Conservation (phyloP, 2,113 vertebrate genomes). For the Bubo blakistoni region DNA sequence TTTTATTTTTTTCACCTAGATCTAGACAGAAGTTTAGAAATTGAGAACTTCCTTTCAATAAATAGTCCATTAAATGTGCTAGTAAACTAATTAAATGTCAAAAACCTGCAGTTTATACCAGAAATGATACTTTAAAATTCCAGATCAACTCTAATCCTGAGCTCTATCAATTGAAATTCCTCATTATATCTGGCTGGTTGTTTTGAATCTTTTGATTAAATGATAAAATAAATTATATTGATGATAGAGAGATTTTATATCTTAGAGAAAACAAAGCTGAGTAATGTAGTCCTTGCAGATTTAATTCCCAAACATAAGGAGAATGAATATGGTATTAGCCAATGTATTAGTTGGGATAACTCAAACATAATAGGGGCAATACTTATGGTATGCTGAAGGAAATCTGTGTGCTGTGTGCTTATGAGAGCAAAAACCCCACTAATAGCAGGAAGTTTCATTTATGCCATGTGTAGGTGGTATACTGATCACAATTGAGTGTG, state of each 20-base stretch:
- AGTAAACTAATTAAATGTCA: not conserved
- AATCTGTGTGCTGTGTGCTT: not conserved
- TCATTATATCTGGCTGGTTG: not conserved
- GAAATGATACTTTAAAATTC: not conserved
- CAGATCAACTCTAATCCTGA: not conserved
- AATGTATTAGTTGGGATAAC: not conserved
- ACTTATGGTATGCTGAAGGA: not conserved
- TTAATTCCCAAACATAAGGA: not conserved
- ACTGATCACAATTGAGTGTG: not conserved
- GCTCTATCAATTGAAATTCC: not conserved
- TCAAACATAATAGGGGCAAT: not conserved
- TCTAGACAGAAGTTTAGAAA: not conserved
- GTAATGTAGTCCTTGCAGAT: not conserved
- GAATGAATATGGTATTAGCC: not conserved
- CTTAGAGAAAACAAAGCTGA: not conserved
- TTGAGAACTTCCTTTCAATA: not conserved
- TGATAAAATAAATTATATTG: not conserved
- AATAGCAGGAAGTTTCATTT: not conserved
- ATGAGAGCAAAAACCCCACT: not conserved
- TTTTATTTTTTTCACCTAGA: not conserved
- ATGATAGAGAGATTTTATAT: not conserved
- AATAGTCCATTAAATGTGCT: not conserved
- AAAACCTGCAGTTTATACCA: not conserved
- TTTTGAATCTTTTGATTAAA: not conserved
- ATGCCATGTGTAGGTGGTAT: not conserved